Evolutionary conservation across 2,888 invertebrate genomes (phyloP).

Genomic region (Celastrina argiolus): DNA sequence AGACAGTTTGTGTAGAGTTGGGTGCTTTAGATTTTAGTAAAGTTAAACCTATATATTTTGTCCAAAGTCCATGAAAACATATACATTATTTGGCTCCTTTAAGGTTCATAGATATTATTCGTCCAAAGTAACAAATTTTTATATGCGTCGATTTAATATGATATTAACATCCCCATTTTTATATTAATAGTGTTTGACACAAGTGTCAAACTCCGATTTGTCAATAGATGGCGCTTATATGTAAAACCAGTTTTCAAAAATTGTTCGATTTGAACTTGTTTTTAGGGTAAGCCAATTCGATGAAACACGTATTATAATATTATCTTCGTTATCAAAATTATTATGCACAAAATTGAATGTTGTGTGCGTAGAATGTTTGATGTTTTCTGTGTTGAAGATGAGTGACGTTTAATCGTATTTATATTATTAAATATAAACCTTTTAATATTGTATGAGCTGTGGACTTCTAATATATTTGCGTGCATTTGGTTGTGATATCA

Average conservation of each 20-base stretch:
- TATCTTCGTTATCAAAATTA: background rate
- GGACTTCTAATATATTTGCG: background rate
- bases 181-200: background rate
- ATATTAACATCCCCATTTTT: background rate
- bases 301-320: background rate
- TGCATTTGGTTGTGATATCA: background rate
- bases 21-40: conserved; percentile 25
- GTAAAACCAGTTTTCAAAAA: no score
- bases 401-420: background rate
- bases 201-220: background rate
- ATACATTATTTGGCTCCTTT: background rate
- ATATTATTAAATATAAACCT: background rate
- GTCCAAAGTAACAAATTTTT: background rate
- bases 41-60: conserved; percentile 10
- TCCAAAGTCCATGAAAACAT: background rate
- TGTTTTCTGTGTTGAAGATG: background rate
- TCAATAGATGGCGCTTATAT: background rate
- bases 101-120: background rate
- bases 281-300: no score
- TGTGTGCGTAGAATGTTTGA: background rate
- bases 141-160: background rate
- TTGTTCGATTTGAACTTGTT: no score
- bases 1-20: conserved; percentile 7
- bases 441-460: background rate
- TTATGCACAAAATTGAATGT: background rate